Evolutionary conservation across 92 coral and sea anemone species (phyloP).

Genomic region (Zoanthus sociatus): DNA sequence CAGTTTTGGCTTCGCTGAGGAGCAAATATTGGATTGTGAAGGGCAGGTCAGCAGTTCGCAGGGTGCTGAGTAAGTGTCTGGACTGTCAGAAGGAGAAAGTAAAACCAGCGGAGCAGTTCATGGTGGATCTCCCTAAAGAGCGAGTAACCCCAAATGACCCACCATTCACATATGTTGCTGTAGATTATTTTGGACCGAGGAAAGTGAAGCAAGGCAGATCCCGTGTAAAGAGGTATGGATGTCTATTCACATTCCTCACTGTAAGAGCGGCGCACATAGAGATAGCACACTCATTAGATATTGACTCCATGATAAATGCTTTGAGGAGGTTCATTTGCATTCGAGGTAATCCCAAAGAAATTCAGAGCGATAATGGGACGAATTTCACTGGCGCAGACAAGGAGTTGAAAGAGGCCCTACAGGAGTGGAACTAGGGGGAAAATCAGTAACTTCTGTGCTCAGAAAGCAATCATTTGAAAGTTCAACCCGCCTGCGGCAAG

Average conservation of each 20-base stretch:
- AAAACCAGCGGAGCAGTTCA: background rate
- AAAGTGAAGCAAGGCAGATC: conserved; percentile 14
- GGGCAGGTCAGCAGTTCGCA: conserved; percentile 65
- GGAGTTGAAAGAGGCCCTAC: background rate
- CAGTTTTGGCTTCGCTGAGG: conserved; percentile 67
- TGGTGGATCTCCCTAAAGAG: no score
- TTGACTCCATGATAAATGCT: conserved; percentile 69
- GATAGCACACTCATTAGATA: conserved; percentile 51
- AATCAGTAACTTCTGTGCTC: conserved; percentile 13
- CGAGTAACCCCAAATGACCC: no score
- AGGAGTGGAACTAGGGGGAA: background rate
- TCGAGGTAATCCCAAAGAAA: background rate
- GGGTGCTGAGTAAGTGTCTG: conserved; percentile 56
- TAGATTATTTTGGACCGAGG: no score
- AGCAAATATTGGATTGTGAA: conserved; percentile 63
- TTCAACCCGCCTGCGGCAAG: background rate
- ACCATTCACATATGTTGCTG: no score
- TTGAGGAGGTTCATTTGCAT: background rate
- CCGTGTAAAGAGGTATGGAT: conserved; percentile 63
- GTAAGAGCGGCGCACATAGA: conserved; percentile 65
- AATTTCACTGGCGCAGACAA: conserved; percentile 9
- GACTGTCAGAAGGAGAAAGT: conserved; percentile 62
- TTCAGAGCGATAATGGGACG: background rate
- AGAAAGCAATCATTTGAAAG: conserved; percentile 1
- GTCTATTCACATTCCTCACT: conserved; percentile 65